A percentile compares a stretch with the other conserved stretches of the same genome.
Conservation (phyloP, 2,888 invertebrate genomes). For the Dolomedes plantarius region DNA sequence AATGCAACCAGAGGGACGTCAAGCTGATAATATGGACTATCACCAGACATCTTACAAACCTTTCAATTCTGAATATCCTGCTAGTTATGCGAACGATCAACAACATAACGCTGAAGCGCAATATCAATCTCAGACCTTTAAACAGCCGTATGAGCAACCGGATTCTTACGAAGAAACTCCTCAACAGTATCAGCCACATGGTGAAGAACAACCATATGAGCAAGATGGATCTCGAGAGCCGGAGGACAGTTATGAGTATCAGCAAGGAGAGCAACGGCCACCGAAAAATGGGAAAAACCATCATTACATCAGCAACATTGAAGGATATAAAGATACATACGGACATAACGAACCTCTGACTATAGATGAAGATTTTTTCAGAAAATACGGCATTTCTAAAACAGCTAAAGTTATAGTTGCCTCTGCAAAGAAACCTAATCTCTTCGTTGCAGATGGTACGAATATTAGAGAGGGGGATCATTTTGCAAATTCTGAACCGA, state of each 20-base stretch:
- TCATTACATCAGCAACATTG: neutral
- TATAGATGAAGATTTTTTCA: slow-evolving; percentile 51
- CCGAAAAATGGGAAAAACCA: neutral
- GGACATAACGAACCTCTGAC: slow-evolving; percentile 28
- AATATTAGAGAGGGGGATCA: slow-evolving; percentile 21
- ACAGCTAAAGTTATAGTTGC: slow-evolving; percentile 57
- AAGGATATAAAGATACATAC: slow-evolving; percentile 38
- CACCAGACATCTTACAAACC: slow-evolving; percentile 40
- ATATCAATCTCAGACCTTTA: neutral
- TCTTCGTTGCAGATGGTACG: slow-evolving; percentile 55
- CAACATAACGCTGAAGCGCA: neutral
- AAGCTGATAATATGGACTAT: neutral
- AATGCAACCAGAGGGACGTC: neutral
- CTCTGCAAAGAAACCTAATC: slow-evolving; percentile 19
- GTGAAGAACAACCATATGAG: neutral
- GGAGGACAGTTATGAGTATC: neutral
- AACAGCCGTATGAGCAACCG: neutral
- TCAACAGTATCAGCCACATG: neutral
- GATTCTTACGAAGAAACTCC: neutral
- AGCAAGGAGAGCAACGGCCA: neutral
- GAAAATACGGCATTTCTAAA: slow-evolving; percentile 55
- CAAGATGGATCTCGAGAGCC: neutral
- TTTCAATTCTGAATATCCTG: slow-evolving; percentile 49
- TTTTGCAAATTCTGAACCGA: neutral
- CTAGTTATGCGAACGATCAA: slow-evolving; percentile 26